Conservation (phyloP, 2,113 vertebrate genomes). For the Oenanthe oenanthe region DNA sequence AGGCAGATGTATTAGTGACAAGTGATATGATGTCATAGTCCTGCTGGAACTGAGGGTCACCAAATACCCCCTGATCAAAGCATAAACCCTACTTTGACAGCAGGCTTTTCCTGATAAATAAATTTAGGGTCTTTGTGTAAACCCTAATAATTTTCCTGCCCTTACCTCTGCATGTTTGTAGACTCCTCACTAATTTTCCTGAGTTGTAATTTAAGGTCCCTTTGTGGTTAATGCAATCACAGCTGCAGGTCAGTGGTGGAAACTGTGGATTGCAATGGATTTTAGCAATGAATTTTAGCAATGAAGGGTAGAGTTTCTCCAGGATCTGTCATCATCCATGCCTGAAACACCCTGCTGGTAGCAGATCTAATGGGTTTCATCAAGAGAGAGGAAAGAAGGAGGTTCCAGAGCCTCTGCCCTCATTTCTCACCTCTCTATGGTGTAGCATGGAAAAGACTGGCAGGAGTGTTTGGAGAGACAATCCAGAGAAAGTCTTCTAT, state of each 20-base stretch:
- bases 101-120: not conserved
- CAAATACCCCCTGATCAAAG: not conserved
- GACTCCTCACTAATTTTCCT: not conserved
- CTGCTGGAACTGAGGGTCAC: not conserved
- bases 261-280: not conserved
- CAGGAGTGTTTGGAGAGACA: not conserved
- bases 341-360: accelerated
- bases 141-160: not conserved
- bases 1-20: not conserved
- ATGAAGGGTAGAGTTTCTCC: not conserved
- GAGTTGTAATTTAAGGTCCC: not conserved
- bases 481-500: not conserved
- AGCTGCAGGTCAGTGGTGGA: not conserved
- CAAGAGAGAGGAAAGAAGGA: not conserved
- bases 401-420: not conserved
- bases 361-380: not conserved
- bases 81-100: not conserved
- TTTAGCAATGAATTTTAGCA: not conserved
- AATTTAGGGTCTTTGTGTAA: not conserved
- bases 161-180: accelerated
- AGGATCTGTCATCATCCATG: not conserved
- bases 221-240: not conserved
- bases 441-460: not conserved
- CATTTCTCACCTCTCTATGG: not conserved
- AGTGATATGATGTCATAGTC: not conserved